phyloP scores from a whole-genome alignment of 2,113 vertebrate species.

The Entosphenus tridentatus region DNA sequence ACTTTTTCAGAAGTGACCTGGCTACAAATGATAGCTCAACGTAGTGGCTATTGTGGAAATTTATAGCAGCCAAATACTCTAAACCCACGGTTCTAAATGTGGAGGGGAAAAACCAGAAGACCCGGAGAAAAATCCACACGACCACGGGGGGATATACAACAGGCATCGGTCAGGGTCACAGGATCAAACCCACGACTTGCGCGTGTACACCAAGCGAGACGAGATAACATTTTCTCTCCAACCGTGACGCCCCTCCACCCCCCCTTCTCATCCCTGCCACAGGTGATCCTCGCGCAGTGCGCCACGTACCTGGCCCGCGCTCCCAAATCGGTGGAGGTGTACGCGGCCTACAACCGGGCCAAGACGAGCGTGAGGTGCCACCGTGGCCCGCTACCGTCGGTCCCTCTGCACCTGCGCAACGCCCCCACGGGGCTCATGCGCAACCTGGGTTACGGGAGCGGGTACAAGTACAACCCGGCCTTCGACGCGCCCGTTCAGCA shows the following conservation, averaged over 20 bases:
- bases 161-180: no score
- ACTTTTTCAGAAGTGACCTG: no score
- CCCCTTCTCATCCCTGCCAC: constrained; percentile 8
- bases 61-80: no score
- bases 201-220: no score
- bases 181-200: no score
- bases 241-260: neutral
- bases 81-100: no score
- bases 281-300: constrained; percentile 91
- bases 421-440: constrained; percentile 75
- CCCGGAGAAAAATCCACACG: no score
- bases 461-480: constrained; percentile 67
- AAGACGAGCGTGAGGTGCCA: constrained; percentile 60
- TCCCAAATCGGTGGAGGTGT: constrained; percentile 62
- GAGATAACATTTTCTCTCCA: no score
- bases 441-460: constrained; percentile 56
- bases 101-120: no score
- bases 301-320: constrained; percentile 61
- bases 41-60: no score
- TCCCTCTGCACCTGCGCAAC: constrained; percentile 72
- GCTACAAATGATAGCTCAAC: no score
- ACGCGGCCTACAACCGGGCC: constrained; percentile 50
- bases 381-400: constrained; percentile 52
- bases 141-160: no score
- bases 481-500: constrained; percentile 44